These are phyloP conservation scores for Caenorhabditis sp. DNA, from an alignment of 2,888 invertebrate species.

Conservation along the genomic window DNA sequence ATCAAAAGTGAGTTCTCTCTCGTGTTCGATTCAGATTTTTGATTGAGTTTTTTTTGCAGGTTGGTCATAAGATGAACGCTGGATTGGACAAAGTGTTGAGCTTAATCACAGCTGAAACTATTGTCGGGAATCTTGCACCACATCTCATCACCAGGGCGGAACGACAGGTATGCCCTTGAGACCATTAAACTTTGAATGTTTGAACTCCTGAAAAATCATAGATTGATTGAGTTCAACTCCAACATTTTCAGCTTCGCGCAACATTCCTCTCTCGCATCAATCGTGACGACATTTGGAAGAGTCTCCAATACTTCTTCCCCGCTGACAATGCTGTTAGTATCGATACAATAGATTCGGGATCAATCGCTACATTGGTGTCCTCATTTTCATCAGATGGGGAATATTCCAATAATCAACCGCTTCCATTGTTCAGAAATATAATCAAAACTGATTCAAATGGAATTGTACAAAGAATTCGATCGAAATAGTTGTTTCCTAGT, in stretches of 20 bases:
- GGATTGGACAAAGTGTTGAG: slow-evolving; percentile 56
- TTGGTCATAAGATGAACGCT: slow-evolving; percentile 28
- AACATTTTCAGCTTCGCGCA: slow-evolving; percentile 57
- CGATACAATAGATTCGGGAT: slow-evolving; percentile 5
- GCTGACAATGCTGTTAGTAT: slow-evolving; percentile 6
- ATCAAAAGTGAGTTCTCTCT: background rate
- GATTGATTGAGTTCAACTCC: background rate
- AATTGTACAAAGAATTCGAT: slow-evolving; percentile 34
- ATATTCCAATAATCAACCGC: slow-evolving; percentile 4
- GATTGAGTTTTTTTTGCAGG: no score
- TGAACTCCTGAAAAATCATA: background rate
- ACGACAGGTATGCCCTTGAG: slow-evolving; percentile 48
- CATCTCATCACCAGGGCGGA: slow-evolving; percentile 58
- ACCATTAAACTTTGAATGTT: background rate
- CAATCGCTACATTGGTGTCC: slow-evolving; percentile 19
- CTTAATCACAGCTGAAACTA: slow-evolving; percentile 66
- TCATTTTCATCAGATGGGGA: slow-evolving; percentile 13
- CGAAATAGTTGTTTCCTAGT: slow-evolving; percentile 10
- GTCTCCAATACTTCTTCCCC: slow-evolving; percentile 60
- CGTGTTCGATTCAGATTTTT: no score
- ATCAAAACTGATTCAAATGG: slow-evolving; percentile 25
- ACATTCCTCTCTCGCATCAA: slow-evolving; percentile 65
- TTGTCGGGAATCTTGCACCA: slow-evolving; percentile 53
- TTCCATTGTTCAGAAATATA: slow-evolving; percentile 12
- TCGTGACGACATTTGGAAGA: slow-evolving; percentile 54